These are phyloP conservation scores for Hemicentrotus pulcherrimus DNA, from an alignment of 35 echinoderm and acorn worm species.

Conservation along the genomic window DNA sequence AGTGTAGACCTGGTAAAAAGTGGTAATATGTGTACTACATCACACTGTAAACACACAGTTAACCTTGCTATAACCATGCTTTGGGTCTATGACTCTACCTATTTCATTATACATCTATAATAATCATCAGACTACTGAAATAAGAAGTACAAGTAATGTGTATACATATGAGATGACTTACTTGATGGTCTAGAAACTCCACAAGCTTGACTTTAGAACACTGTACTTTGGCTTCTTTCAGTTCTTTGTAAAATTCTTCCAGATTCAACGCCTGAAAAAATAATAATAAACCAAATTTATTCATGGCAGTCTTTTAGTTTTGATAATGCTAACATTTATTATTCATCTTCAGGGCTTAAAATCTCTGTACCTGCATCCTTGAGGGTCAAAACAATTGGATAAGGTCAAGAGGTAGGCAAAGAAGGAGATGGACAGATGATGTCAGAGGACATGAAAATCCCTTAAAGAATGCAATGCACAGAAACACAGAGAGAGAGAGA, in stretches of 20 bases:
- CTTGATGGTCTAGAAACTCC: background rate
- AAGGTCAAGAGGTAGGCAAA: no score
- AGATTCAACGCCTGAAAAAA: constrained; percentile 8
- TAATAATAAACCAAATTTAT: background rate
- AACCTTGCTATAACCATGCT: background rate
- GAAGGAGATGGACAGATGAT: no score
- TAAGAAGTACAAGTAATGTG: background rate
- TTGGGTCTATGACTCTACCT: background rate
- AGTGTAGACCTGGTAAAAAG: no score
- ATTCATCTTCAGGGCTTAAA: no score
- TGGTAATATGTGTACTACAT: no score
- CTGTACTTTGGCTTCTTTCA: background rate
- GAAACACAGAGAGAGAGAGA: no score
- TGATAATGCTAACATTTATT: no score
- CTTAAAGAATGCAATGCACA: no score
- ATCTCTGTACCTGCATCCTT: no score
- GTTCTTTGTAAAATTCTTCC: constrained; percentile 31
- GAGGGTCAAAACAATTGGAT: no score
- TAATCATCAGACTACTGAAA: background rate
- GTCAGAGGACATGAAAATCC: no score
- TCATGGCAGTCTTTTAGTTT: no score
- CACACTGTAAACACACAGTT: background rate
- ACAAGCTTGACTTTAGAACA: constrained; percentile 28
- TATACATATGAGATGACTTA: background rate
- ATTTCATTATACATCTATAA: background rate